phyloP scores from a whole-genome alignment of 1,140 invertebrate genomes.

The Leptestheria dahalacensis region DNA sequence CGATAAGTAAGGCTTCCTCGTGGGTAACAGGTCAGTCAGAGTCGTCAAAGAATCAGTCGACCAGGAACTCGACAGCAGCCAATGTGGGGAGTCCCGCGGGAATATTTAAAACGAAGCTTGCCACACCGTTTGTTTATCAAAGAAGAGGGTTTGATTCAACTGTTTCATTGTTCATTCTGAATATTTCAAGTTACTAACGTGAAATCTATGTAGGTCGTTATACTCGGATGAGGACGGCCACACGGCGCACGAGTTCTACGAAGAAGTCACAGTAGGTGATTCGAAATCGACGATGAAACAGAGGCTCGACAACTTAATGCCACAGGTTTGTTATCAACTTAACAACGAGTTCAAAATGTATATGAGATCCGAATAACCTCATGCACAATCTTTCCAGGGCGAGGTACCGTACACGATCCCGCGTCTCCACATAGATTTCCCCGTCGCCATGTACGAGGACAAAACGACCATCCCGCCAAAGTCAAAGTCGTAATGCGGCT shows the following conservation, averaged over 20 bases:
- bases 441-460: constrained; percentile 17
- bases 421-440: constrained; percentile 19
- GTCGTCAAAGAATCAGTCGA: too few species aligned
- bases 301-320: constrained; percentile 24
- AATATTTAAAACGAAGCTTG: neutral
- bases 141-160: constrained; percentile 1
- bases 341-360: neutral
- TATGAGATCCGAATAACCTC: neutral
- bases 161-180: neutral
- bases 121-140: neutral
- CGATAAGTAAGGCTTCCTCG: too few species aligned
- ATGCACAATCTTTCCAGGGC: constrained; percentile 12
- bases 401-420: constrained; percentile 14
- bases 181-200: neutral
- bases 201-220: constrained; percentile 27
- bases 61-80: too few species aligned
- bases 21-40: too few species aligned
- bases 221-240: constrained; percentile 34
- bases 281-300: constrained; percentile 20
- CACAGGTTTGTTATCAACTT: constrained; percentile 26
- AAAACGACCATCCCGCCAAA: neutral
- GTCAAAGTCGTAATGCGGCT: neutral
- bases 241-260: constrained; percentile 33
- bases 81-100: too few species aligned
- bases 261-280: constrained; percentile 23